phyloP scores from a whole-genome alignment of 2,797 vertebrate species.

The Podargus strigoides region DNA sequence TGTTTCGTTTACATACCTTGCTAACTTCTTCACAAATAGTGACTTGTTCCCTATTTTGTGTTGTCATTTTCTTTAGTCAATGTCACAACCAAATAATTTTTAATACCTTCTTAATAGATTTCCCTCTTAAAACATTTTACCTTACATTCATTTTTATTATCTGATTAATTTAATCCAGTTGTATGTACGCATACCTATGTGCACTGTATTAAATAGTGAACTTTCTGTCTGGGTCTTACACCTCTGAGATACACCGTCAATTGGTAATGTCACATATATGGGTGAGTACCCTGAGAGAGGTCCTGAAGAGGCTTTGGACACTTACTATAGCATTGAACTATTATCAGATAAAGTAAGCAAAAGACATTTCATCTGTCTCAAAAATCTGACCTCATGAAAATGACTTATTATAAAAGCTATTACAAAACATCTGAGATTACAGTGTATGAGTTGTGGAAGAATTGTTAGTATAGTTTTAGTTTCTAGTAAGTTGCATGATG shows the following conservation, averaged over 20 bases:
- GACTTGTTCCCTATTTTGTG: not conserved
- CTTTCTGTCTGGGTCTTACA: not conserved
- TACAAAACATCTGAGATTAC: not conserved
- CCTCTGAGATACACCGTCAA: too few species aligned
- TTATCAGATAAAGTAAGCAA: not conserved
- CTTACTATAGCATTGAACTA: not conserved
- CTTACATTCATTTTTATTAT: not conserved
- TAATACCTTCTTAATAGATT: not conserved
- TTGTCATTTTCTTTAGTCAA: not conserved
- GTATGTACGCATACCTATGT: not conserved
- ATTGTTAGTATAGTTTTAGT: not conserved
- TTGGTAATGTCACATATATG: rapidly evolving
- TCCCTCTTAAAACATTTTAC: not conserved
- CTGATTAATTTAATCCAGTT: not conserved
- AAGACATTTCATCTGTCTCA: not conserved
- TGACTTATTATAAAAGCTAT: not conserved
- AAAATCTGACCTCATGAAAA: not conserved
- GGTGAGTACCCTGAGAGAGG: not conserved
- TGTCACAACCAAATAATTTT: not conserved
- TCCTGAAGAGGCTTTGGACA: not conserved
- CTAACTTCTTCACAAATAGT: not conserved
- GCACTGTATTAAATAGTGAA: not conserved
- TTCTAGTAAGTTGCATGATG: not conserved
- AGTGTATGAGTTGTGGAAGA: not conserved
- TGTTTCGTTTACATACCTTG: not conserved